Conservation (phyloP, 2,797 vertebrate genomes). For the Tenualosa ilisha region DNA sequence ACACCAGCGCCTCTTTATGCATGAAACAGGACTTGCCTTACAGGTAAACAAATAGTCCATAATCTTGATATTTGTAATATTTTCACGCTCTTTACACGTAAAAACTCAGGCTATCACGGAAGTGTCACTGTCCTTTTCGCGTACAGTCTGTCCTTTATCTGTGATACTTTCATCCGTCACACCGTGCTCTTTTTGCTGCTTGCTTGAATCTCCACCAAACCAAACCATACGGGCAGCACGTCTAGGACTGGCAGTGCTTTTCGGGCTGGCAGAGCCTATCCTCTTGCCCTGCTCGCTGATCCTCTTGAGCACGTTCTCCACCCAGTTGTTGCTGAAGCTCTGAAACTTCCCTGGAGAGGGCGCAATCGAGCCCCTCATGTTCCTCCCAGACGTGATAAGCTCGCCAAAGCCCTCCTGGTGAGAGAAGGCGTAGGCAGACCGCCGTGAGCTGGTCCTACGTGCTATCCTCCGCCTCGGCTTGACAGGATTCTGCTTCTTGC, state of each 20-base stretch:
- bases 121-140: too few relatives aligned
- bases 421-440: constrained; percentile 82
- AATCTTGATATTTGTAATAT: too few relatives aligned
- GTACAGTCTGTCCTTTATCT: too few relatives aligned
- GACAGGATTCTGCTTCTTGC: constrained; percentile 69
- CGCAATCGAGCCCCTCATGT: constrained; percentile 70
- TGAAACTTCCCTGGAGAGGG: constrained; percentile 58
- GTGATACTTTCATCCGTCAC: too few relatives aligned
- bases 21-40: too few relatives aligned
- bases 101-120: too few relatives aligned
- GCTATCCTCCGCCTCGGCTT: constrained; percentile 70
- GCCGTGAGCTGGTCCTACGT: constrained; percentile 78
- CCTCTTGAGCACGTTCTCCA: constrained; percentile 71
- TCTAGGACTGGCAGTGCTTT: neutral
- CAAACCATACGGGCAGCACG: neutral
- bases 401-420: constrained; percentile 84
- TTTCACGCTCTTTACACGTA: too few relatives aligned
- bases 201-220: neutral
- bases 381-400: constrained; percentile 85
- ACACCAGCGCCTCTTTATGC: too few relatives aligned
- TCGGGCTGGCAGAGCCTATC: neutral
- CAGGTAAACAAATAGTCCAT: too few relatives aligned
- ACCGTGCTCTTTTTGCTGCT: neutral
- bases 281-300: constrained; percentile 17
- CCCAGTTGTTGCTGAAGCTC: constrained; percentile 66